Percentiles rank a stretch among this genome's conserved stretches.
These are phyloP conservation scores for Monopterus albus DNA, from an alignment of 2,113 vertebrate genomes.

Conservation along the genomic window DNA sequence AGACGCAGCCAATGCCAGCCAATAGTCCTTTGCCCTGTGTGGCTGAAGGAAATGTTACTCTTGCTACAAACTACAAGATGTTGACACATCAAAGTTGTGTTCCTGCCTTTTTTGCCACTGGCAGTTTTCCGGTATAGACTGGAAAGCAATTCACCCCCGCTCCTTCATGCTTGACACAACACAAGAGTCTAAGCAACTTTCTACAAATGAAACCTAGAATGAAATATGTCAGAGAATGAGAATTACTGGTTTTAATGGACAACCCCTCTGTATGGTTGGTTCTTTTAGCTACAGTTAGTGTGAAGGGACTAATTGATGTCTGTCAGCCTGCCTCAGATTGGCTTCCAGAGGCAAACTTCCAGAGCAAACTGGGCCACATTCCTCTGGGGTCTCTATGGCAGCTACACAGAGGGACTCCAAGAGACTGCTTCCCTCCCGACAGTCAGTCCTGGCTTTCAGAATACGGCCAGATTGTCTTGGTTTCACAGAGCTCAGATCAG, in stretches of 20 bases:
- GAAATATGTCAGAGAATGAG: constrained; percentile 39
- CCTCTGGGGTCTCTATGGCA: constrained; percentile 78
- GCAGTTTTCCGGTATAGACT: constrained; percentile 52
- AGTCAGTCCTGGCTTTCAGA: constrained; percentile 44
- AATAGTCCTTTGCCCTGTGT: constrained; percentile 33
- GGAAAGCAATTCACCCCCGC: constrained; percentile 26
- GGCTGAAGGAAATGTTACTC: constrained; percentile 44
- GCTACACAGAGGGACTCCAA: constrained; percentile 73
- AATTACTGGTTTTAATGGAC: constrained; percentile 50
- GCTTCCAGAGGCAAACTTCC: constrained; percentile 73
- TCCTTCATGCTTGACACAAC: constrained; percentile 41
- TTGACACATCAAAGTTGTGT: constrained; percentile 64
- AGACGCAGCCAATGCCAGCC: constrained; percentile 54
- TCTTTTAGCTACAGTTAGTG: constrained; percentile 63
- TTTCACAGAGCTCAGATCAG: constrained; percentile 54
- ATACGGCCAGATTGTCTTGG: constrained; percentile 50
- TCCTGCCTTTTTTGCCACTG: constrained; percentile 39
- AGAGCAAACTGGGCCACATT: constrained; percentile 78
- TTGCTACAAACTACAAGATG: constrained; percentile 49
- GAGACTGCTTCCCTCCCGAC: constrained; percentile 53
- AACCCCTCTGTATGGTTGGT: constrained; percentile 60
- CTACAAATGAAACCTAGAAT: constrained; percentile 38
- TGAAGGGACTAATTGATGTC: constrained; percentile 73
- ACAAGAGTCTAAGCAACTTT: constrained; percentile 15
- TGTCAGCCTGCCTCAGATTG: constrained; percentile 58